Percentiles rank a stretch among this genome's conserved stretches.
These are phyloP conservation scores for Ctenopoma multispine DNA, from an alignment of 2,797 vertebrate genomes.

Conservation along the genomic window DNA sequence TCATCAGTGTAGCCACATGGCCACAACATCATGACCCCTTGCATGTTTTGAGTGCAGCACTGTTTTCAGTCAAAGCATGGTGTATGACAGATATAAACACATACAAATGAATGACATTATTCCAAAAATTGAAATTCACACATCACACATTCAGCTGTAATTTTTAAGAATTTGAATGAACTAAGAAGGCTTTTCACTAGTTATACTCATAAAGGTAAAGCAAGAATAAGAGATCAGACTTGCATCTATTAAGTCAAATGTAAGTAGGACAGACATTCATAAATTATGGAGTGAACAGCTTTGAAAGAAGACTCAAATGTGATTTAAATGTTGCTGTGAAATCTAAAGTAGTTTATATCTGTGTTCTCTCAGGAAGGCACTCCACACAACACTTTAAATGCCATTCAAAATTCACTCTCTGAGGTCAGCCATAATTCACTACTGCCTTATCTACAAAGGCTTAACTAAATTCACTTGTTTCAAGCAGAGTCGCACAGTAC, in stretches of 20 bases:
- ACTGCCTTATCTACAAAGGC: conserved; percentile 35
- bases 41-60: neutral
- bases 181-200: conserved; percentile 4
- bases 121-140: neutral
- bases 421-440: conserved; percentile 42
- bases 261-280: conserved; percentile 66
- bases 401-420: conserved; percentile 52
- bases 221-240: conserved; percentile 27
- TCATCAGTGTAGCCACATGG: conserved; percentile 7
- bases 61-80: neutral
- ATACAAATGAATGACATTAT: neutral
- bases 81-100: neutral
- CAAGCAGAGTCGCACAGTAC: neutral
- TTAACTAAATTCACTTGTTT: conserved; percentile 33
- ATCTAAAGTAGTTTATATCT: conserved; percentile 55
- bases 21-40: neutral
- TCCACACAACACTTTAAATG: conserved; percentile 51
- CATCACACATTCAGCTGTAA: neutral
- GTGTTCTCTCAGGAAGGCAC: conserved; percentile 41
- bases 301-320: conserved; percentile 60
- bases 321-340: conserved; percentile 67
- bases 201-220: conserved; percentile 17
- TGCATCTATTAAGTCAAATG: conserved; percentile 42
- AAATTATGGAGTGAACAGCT: conserved; percentile 71
- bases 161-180: conserved; percentile 8